Conservation (phyloP, 1,140 invertebrate genomes). For the Trachymyrmex septentrionalis region DNA sequence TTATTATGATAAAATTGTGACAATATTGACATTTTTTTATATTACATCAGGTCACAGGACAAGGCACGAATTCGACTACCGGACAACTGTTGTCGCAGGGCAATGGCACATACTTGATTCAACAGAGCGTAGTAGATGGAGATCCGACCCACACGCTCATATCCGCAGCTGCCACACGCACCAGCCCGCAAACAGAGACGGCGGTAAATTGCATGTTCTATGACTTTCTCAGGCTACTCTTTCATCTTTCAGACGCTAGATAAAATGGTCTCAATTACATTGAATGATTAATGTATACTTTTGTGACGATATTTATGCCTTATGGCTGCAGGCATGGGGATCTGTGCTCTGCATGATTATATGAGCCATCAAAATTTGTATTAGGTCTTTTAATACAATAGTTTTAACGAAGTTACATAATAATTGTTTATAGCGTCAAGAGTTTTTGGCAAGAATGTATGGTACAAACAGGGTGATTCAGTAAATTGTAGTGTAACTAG, state of each 20-base stretch:
- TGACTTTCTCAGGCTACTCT: conserved; percentile 29
- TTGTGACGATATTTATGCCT: conserved; percentile 39
- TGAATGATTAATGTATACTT: conserved; percentile 31
- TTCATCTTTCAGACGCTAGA: conserved; percentile 51
- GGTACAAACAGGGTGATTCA: background rate
- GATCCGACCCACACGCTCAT: conserved; percentile 88
- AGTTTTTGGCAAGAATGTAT: conserved; percentile 18
- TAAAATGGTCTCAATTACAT: conserved; percentile 23
- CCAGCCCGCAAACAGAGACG: conserved; percentile 92
- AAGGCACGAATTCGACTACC: conserved; percentile 87
- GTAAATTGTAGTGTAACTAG: conserved; percentile 19
- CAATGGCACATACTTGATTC: conserved; percentile 89
- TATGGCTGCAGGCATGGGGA: conserved; percentile 64
- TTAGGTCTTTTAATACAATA: background rate
- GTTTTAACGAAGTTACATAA: conserved; percentile 9
- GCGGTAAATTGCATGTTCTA: conserved; percentile 82
- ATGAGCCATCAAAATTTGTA: conserved; percentile 22
- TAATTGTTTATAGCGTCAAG: background rate
- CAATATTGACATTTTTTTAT: background rate
- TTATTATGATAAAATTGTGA: background rate
- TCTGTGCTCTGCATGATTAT: conserved; percentile 65
- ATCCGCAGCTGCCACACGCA: conserved; percentile 87
- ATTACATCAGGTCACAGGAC: conserved; percentile 80
- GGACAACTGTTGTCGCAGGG: conserved; percentile 87
- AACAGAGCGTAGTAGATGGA: conserved; percentile 89